These are phyloP conservation scores for Hirtodrosophila duncani DNA, from an alignment of 2,888 invertebrate species.

Conservation along the genomic window DNA sequence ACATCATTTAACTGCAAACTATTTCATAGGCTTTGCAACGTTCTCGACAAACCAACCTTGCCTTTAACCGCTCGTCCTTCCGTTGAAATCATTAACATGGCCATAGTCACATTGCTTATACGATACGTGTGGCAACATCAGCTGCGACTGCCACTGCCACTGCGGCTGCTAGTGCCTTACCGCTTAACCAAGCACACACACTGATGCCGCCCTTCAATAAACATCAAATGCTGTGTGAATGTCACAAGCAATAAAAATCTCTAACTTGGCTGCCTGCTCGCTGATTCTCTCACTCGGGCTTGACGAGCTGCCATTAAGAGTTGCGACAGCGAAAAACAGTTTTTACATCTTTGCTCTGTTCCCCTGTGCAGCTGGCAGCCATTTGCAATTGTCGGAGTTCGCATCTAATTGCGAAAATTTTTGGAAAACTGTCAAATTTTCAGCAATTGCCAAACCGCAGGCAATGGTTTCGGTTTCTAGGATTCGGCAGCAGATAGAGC, in stretches of 20 bases:
- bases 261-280: not conserved
- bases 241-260: slow-evolving; percentile 56
- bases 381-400: slow-evolving; percentile 56
- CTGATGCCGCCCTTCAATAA: slow-evolving; percentile 36
- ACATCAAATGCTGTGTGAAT: slow-evolving; percentile 62
- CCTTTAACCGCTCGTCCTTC: slow-evolving; percentile 20
- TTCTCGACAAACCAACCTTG: not conserved
- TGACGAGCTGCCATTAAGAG: slow-evolving; percentile 47
- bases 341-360: not conserved
- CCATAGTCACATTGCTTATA: slow-evolving; percentile 43
- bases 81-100: slow-evolving; percentile 48
- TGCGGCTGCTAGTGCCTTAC: slow-evolving; percentile 10
- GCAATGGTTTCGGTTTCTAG: slow-evolving; percentile 38
- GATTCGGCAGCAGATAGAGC: slow-evolving; percentile 21
- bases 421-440: slow-evolving; percentile 66
- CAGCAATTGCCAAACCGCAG: slow-evolving; percentile 61
- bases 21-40: slow-evolving; percentile 26
- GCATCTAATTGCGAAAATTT: slow-evolving; percentile 68
- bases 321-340: slow-evolving; percentile 48
- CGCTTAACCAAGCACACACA: slow-evolving; percentile 42
- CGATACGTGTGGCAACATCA: slow-evolving; percentile 50
- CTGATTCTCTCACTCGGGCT: slow-evolving; percentile 38
- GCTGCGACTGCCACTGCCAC: slow-evolving; percentile 30
- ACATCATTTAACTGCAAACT: slow-evolving; percentile 44
- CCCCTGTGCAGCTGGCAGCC: slow-evolving; percentile 16